These are phyloP conservation scores for Drosophila leonis DNA, from an alignment of 2,888 invertebrate species.

Conservation along the genomic window DNA sequence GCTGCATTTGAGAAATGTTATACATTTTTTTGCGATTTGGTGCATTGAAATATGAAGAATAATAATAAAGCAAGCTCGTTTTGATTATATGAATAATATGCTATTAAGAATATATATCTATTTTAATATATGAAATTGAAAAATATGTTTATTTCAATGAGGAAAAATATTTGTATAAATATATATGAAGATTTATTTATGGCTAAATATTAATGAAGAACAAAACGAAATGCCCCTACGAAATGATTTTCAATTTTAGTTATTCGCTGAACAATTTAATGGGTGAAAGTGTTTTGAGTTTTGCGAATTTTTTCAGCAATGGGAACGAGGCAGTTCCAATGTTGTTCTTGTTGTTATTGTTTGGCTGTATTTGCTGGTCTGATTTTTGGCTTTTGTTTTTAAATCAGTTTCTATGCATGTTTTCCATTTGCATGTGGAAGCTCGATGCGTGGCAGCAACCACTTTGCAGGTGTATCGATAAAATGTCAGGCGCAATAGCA, in stretches of 20 bases:
- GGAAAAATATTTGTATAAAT: too few relatives aligned
- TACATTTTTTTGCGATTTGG: too few relatives aligned
- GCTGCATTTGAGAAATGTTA: too few relatives aligned
- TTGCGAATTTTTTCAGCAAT: conserved; percentile 10
- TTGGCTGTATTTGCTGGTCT: conserved; percentile 19
- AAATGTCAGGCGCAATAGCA: conserved; percentile 70
- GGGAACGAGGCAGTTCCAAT: not conserved
- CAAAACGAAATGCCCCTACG: not conserved
- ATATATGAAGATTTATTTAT: not conserved
- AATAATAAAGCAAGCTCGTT: too few relatives aligned
- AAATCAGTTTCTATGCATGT: conserved; percentile 21
- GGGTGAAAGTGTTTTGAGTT: conserved; percentile 4
- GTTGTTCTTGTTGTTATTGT: conserved; percentile 13
- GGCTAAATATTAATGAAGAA: not conserved
- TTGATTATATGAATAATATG: too few relatives aligned
- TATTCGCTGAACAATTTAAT: conserved; percentile 1
- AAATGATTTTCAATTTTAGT: not conserved
- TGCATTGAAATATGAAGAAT: not conserved
- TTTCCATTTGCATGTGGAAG: conserved; percentile 41
- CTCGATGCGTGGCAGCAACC: conserved; percentile 39
- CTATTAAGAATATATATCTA: too few relatives aligned
- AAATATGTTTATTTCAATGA: too few relatives aligned
- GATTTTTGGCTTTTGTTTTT: conserved; percentile 27
- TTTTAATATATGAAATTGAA: too few relatives aligned
- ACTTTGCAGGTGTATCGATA: conserved; percentile 71